Evolutionary conservation across 2,797 vertebrate species (phyloP).

Genomic region (Labeo calbasu): DNA sequence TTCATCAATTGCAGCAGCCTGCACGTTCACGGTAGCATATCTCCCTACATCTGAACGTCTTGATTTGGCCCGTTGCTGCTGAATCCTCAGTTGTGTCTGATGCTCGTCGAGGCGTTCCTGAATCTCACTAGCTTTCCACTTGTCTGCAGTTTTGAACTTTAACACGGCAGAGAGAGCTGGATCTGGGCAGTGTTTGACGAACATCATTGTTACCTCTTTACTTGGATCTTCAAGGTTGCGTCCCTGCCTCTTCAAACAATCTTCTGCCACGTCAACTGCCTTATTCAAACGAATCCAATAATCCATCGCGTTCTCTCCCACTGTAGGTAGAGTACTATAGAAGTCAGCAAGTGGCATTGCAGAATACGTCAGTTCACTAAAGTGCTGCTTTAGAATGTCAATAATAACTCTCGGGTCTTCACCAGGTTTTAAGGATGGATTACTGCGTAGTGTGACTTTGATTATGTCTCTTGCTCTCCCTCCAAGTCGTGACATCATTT

Average conservation of each 20-base stretch:
- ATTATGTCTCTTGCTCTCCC: slow-evolving; percentile 55
- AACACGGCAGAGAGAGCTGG: background rate
- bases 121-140: slow-evolving; percentile 39
- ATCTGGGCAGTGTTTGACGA: background rate
- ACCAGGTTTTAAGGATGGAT: slow-evolving; percentile 13
- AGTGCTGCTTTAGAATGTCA: slow-evolving; percentile 52
- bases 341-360: slow-evolving; percentile 29
- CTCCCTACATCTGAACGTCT: background rate
- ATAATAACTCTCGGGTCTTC: slow-evolving; percentile 34
- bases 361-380: slow-evolving; percentile 19
- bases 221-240: background rate
- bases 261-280: background rate
- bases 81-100: slow-evolving; percentile 29
- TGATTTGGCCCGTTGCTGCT: background rate
- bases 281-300: slow-evolving; percentile 44
- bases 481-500: slow-evolving; percentile 48
- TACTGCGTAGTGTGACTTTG: slow-evolving; percentile 39
- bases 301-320: slow-evolving; percentile 3
- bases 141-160: background rate
- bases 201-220: background rate
- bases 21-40: background rate
- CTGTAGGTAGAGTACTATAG: slow-evolving; percentile 23
- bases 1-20: background rate
- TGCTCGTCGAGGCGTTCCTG: slow-evolving; percentile 48
- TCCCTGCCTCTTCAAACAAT: background rate